Conservation (phyloP, 2,888 invertebrate genomes). For the Pandemis corylana region DNA sequence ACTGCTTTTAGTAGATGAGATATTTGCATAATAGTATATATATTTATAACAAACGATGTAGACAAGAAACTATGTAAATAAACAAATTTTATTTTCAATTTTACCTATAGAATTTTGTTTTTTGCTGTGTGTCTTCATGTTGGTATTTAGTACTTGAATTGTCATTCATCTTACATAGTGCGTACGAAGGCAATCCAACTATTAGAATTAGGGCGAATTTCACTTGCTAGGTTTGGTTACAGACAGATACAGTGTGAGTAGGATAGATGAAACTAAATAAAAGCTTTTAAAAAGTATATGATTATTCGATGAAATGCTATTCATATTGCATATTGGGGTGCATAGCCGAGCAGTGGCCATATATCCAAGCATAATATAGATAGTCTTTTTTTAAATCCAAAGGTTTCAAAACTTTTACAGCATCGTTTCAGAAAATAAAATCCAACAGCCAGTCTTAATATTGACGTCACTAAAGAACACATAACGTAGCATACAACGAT, state of each 20-base stretch:
- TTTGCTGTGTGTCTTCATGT: too few relatives aligned
- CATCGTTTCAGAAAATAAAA: slow-evolving; percentile 1
- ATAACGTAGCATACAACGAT: slow-evolving; percentile 14
- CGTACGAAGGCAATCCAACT: too few relatives aligned
- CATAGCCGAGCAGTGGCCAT: background rate
- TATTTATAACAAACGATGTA: background rate
- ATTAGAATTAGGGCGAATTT: too few relatives aligned
- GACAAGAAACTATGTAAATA: background rate
- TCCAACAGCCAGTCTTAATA: background rate
- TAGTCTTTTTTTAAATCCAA: background rate
- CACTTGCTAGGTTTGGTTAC: too few relatives aligned
- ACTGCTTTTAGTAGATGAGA: background rate
- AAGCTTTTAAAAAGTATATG: background rate
- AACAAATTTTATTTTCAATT: too few relatives aligned
- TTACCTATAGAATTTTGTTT: too few relatives aligned
- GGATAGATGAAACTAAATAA: too few relatives aligned
- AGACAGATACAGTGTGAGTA: too few relatives aligned
- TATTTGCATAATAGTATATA: background rate
- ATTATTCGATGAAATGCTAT: background rate
- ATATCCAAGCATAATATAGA: background rate
- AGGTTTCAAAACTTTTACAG: background rate
- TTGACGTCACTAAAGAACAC: background rate
- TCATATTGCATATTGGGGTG: background rate
- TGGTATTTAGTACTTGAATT: too few relatives aligned
- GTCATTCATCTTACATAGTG: too few relatives aligned